These are phyloP conservation scores for Cryptotis parvus DNA, from an alignment of 2,113 vertebrate species.

Conservation along the genomic window DNA sequence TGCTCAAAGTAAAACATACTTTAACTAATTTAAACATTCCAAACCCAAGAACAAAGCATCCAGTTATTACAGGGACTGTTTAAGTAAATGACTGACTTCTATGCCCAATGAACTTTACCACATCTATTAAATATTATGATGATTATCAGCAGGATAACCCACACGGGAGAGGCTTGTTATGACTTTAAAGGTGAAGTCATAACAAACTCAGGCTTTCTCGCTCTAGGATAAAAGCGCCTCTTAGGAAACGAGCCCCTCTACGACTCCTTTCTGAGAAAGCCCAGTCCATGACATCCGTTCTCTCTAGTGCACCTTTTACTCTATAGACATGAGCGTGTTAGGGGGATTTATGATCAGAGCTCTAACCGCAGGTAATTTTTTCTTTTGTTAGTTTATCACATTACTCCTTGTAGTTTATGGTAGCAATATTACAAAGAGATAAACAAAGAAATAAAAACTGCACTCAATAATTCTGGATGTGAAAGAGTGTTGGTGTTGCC, in stretches of 20 bases:
- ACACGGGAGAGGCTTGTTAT: background rate
- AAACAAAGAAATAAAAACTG: conserved; percentile 11
- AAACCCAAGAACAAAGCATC: conserved; percentile 3
- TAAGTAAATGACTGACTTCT: background rate
- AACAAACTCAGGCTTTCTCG: background rate
- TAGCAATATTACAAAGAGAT: conserved; percentile 53
- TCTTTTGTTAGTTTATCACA: conserved; percentile 29
- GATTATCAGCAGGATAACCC: background rate
- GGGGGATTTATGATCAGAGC: conserved; percentile 13
- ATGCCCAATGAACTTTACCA: background rate
- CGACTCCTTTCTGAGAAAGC: background rate
- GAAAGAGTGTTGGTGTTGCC: background rate
- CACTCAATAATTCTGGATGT: conserved; percentile 33
- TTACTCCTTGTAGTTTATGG: conserved; percentile 46
- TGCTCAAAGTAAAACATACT: conserved; percentile 16
- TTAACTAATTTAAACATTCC: background rate
- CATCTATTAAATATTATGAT: background rate
- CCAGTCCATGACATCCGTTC: background rate
- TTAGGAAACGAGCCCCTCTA: background rate
- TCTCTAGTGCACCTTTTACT: background rate
- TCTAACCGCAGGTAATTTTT: background rate
- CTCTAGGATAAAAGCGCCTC: background rate
- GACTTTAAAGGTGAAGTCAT: background rate
- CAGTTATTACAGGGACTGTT: background rate
- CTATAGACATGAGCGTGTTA: background rate